Conservation (phyloP, 2,113 vertebrate genomes). For the Catharus minimus region DNA sequence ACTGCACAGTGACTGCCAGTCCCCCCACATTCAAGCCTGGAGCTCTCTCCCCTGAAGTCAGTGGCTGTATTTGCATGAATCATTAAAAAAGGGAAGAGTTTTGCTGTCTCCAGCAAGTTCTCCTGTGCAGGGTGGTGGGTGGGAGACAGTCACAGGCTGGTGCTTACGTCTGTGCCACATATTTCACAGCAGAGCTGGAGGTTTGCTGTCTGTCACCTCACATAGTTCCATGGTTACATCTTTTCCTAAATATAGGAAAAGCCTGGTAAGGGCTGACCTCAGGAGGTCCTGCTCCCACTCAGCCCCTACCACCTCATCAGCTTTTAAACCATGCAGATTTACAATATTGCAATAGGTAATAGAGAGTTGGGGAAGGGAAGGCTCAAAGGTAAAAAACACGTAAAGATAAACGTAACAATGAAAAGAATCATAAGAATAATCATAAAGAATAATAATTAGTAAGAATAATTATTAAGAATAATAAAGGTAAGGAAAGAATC, state of each 20-base stretch:
- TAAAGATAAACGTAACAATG: fast-evolving
- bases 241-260: constrained; percentile 7
- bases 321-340: neutral
- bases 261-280: neutral
- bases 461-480: no score
- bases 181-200: neutral
- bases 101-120: neutral
- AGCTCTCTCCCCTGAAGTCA: neutral
- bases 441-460: no score
- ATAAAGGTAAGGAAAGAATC: no score
- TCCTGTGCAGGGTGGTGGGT: fast-evolving
- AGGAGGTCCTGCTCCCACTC: neutral
- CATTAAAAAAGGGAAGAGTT: neutral
- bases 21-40: neutral
- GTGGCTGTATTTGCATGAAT: neutral
- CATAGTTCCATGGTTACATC: neutral
- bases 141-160: neutral
- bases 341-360: neutral
- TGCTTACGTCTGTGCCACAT: neutral
- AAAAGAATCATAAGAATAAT: neutral
- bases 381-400: neutral
- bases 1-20: neutral
- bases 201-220: neutral
- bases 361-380: neutral
- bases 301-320: neutral